Evolutionary conservation across 2,888 invertebrate species (phyloP).

Genomic region (Tipula helvola): DNA sequence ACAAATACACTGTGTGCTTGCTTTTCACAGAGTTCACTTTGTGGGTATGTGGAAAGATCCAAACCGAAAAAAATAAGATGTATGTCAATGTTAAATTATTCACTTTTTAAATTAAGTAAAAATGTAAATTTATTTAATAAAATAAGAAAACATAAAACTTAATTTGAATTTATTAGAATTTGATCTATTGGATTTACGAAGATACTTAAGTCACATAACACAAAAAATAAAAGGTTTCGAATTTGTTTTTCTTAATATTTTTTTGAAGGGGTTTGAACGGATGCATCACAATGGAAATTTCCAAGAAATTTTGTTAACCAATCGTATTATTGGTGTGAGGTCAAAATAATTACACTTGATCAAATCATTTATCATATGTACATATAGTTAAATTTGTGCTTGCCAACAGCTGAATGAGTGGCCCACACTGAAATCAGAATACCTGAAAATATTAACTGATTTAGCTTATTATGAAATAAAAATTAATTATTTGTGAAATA

Average conservation of each 20-base stretch:
- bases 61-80: neutral
- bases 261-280: neutral
- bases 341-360: neutral
- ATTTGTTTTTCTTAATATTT: neutral
- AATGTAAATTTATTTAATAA: neutral
- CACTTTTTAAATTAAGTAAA: neutral
- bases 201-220: neutral
- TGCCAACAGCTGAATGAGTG: too few relatives aligned
- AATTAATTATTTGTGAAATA: too few relatives aligned
- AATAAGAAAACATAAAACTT: neutral
- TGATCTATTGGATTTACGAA: neutral
- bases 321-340: neutral
- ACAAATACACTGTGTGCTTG: neutral
- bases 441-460: too few relatives aligned
- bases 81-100: neutral
- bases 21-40: neutral
- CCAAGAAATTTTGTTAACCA: neutral
- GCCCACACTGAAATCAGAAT: too few relatives aligned
- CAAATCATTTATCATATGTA: too few relatives aligned
- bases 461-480: too few relatives aligned
- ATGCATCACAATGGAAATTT: neutral
- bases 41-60: neutral
- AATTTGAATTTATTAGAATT: neutral
- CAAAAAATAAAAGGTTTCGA: neutral
- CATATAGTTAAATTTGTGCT: too few relatives aligned